Evolutionary conservation across 2,888 invertebrate genomes (phyloP).

Genomic region (Volucella bombylans): DNA sequence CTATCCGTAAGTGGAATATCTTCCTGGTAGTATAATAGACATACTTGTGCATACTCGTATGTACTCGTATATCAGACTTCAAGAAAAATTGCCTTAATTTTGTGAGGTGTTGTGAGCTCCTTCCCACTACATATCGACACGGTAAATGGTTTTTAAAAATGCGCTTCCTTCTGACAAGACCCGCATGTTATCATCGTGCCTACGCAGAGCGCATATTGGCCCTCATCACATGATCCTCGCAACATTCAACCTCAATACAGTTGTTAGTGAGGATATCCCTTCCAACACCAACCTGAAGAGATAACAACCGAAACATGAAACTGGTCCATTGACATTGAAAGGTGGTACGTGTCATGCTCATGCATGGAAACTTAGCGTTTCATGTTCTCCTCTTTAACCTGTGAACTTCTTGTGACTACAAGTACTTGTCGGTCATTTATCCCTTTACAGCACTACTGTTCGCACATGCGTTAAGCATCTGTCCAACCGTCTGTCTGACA

Average conservation of each 20-base stretch:
- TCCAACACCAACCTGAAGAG: neutral
- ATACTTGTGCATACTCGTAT: no score
- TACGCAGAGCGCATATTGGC: no score
- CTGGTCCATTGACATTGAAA: constrained; percentile 14
- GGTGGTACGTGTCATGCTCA: constrained; percentile 61
- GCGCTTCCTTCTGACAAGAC: no score
- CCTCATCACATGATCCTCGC: neutral
- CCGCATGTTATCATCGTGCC: no score
- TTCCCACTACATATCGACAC: no score
- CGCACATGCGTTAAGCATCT: constrained; percentile 66
- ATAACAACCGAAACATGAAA: constrained; percentile 42
- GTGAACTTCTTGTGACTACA: constrained; percentile 40
- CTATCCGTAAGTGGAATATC: no score
- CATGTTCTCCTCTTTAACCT: constrained; percentile 12
- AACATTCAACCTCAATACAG: constrained; percentile 15
- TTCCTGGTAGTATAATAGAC: no score
- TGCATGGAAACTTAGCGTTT: constrained; percentile 44
- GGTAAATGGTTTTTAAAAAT: no score
- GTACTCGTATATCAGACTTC: no score
- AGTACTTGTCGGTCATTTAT: constrained; percentile 52
- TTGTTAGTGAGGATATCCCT: neutral
- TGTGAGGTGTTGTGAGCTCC: no score
- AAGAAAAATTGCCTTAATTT: no score
- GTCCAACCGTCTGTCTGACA: constrained; percentile 54
- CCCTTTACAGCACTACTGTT: constrained; percentile 49